Evolutionary conservation across 2,113 vertebrate genomes (phyloP).

Genomic region (Brachypteracias leptosomus): DNA sequence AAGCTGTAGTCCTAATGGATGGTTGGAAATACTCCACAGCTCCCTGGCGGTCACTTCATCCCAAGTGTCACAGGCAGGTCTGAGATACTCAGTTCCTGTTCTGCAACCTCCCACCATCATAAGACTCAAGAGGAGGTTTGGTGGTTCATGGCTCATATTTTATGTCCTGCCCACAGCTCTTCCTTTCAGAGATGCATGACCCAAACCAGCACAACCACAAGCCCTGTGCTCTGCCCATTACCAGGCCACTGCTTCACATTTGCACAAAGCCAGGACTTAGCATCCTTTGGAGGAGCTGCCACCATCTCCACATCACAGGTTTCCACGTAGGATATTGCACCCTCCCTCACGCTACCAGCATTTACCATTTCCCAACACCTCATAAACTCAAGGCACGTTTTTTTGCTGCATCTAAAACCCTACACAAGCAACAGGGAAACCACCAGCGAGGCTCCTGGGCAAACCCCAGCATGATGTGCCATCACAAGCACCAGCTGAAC

Average conservation of each 20-base stretch:
- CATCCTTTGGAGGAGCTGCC: background rate
- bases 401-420: background rate
- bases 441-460: background rate
- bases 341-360: background rate
- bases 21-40: background rate
- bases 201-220: background rate
- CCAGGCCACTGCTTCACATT: accelerated
- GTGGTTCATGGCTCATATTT: background rate
- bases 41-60: background rate
- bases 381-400: background rate
- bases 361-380: background rate
- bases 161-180: background rate
- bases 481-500: background rate
- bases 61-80: background rate
- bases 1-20: background rate
- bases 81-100: background rate
- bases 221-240: background rate
- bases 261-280: background rate
- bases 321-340: background rate
- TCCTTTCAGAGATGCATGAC: background rate
- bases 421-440: background rate
- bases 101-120: background rate
- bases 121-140: background rate
- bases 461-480: background rate
- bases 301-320: background rate